phyloP scores from a whole-genome alignment of 2,888 invertebrate genomes.

The Mythimna pallens region DNA sequence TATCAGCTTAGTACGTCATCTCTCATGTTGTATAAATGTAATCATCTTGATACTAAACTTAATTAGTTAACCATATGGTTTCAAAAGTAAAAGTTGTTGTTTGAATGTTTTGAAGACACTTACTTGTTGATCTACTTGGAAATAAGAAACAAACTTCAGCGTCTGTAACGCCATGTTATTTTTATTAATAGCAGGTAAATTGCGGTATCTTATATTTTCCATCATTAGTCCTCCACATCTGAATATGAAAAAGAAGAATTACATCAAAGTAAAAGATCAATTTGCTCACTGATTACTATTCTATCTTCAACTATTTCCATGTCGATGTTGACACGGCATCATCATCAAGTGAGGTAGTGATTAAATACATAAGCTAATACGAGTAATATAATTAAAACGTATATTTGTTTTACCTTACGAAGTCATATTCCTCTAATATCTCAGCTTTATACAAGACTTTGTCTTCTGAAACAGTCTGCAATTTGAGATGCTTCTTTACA shows the following conservation, averaged over 20 bases:
- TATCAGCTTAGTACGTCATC: neutral
- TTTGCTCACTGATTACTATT: neutral
- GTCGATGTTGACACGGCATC: neutral
- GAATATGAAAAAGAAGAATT: conserved; percentile 19
- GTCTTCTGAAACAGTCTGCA: conserved; percentile 2
- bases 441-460: conserved; percentile 36
- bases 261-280: neutral
- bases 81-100: neutral
- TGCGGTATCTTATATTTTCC: conserved; percentile 59
- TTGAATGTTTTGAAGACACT: conserved; percentile 34
- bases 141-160: conserved; percentile 57
- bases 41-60: neutral
- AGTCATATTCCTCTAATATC: conserved; percentile 37
- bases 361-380: neutral
- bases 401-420: conserved; percentile 40
- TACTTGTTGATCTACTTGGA: conserved; percentile 56
- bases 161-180: conserved; percentile 51
- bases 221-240: conserved; percentile 72
- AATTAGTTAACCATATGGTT: neutral
- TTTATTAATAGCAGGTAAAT: conserved; percentile 45
- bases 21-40: too few relatives aligned
- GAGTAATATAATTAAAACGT: neutral
- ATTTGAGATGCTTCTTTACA: conserved; percentile 52
- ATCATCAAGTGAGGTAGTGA: neutral
- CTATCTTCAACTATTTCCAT: too few relatives aligned